Base-by-base conservation (phyloP, 2,888 invertebrate species). In the Portevinia maculata region DNA sequence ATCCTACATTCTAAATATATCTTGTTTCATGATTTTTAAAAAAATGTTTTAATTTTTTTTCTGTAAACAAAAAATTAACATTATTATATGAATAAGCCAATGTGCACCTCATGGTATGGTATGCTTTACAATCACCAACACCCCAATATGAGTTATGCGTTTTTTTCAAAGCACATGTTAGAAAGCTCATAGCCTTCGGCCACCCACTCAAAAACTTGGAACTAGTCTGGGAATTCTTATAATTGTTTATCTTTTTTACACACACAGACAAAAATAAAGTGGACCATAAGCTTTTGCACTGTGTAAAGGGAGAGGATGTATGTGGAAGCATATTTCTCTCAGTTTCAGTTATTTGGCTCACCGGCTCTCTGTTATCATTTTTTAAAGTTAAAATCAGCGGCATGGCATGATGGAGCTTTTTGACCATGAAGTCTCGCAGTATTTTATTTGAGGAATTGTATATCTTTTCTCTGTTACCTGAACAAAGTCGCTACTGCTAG, bases 361-460 rank as follows among this genome's bases (percentile, higher is more conserved):
- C 7, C 5, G 44, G 52, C 74, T 73, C 79, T 79, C 70, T 81
- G 81, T 81, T 81, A 81, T 81, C 81, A 79, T 65, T 53, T 46
- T 70, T 76, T 81, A 17, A 70, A 81, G 70, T 70, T 81, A 17
- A 70, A 81, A 75, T 70, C 55, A 70, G 52, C 50, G 39, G 46
- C 21, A 62, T 9, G 24, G 24, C 21, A 62, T 9, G 24, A 5
- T 24, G n/a, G 39, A 81, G 76, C 76, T 81, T 76, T 79, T 76
- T 81, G 81, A 70, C 81, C 81, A 46, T 81, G 81, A 81, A 79
- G 76, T 65, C 24, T 24, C 30, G 44, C 50, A 39, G 32, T 37
- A 32, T 34, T 53, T 71, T 34, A 57, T 32, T 57, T 28, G 53
- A 67, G 34, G 21, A 60, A 69, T 52, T 65, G 62, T 62, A 32